These are phyloP conservation scores for Melanotaenia duboulayi DNA, from an alignment of 2,113 vertebrate species.

Conservation along the genomic window DNA sequence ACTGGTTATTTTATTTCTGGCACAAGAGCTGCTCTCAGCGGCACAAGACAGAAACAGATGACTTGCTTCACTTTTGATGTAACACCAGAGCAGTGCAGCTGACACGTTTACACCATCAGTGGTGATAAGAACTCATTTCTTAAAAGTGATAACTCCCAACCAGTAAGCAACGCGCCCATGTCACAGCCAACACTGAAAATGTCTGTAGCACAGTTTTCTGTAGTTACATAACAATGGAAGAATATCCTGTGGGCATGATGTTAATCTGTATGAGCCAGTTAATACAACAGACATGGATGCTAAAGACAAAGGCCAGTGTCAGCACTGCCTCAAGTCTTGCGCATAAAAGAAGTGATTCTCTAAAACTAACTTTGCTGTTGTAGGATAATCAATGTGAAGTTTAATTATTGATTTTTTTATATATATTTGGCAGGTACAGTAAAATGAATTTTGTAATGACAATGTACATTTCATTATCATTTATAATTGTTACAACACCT, in stretches of 20 bases:
- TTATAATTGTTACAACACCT: background rate
- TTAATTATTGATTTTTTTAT: background rate
- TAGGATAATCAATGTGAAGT: background rate
- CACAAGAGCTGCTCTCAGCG: constrained; percentile 30
- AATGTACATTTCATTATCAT: background rate
- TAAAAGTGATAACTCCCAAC: background rate
- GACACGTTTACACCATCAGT: background rate
- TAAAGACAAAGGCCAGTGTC: constrained; percentile 1
- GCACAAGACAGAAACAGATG: constrained; percentile 29
- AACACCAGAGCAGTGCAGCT: constrained; percentile 6
- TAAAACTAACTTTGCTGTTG: background rate
- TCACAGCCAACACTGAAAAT: constrained; percentile 16
- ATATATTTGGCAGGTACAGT: background rate
- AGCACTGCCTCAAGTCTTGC: background rate
- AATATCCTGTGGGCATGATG: constrained; percentile 22
- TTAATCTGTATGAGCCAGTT: constrained; percentile 35
- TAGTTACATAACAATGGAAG: constrained; percentile 42
- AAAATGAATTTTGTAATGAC: background rate
- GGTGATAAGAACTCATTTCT: background rate
- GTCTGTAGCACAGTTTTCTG: constrained; percentile 10
- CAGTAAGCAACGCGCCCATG: background rate
- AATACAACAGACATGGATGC: background rate
- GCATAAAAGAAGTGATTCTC: background rate
- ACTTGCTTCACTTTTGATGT: constrained; percentile 28
- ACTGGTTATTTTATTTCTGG: constrained; percentile 52